Evolutionary conservation across 2,113 vertebrate species (phyloP).

Genomic region (Hydrochoerus hydrochaeris): DNA sequence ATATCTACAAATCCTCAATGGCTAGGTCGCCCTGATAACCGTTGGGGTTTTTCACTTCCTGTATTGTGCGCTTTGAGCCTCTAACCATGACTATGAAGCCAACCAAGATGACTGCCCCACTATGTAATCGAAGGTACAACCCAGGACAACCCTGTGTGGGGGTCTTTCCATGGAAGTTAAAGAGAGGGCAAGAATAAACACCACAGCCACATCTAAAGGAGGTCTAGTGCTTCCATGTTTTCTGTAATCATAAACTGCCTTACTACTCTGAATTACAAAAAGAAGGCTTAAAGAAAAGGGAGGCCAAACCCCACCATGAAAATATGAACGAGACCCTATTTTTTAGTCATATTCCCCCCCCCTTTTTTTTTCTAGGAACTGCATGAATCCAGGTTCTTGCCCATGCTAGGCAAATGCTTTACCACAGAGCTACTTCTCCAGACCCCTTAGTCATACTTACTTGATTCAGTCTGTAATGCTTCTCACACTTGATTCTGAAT

Average conservation of each 20-base stretch:
- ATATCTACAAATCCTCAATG: background rate
- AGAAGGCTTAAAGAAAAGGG: background rate
- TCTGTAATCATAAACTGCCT: background rate
- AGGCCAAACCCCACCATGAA: background rate
- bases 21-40: background rate
- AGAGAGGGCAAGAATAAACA: background rate
- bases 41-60: constrained; percentile 61
- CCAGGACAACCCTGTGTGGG: background rate
- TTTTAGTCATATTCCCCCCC: background rate
- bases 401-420: background rate
- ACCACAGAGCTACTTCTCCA: background rate
- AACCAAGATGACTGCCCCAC: background rate
- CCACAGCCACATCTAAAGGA: background rate
- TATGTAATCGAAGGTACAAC: accelerated
- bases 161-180: background rate
- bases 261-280: background rate
- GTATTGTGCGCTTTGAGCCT: background rate
- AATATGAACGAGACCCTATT: background rate
- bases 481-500: constrained; percentile 8
- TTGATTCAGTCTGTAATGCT: background rate
- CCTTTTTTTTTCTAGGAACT: background rate
- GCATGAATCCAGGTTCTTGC: background rate
- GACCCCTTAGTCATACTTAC: background rate
- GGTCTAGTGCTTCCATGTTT: background rate
- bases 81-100: background rate